Conservation (phyloP, 2,888 invertebrate genomes). For the Cerastis leucographa region DNA sequence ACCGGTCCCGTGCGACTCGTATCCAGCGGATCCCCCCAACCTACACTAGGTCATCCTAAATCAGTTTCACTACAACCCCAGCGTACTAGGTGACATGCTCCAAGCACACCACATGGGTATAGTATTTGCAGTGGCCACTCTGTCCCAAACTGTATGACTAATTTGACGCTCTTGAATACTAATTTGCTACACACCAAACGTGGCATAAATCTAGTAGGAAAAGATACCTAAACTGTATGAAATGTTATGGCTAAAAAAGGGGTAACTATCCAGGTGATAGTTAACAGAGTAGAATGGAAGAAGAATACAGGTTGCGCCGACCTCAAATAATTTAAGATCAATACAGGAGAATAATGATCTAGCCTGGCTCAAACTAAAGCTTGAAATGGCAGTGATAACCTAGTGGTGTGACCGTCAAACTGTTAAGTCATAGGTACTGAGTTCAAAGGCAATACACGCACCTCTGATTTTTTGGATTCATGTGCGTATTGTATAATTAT, state of each 20-base stretch:
- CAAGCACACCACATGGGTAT: neutral
- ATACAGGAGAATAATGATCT: neutral
- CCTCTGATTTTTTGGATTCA: no score
- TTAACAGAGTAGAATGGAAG: no score
- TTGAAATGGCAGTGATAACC: no score
- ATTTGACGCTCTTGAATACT: neutral
- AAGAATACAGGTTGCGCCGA: no score
- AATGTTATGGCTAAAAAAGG: neutral
- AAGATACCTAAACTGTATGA: neutral
- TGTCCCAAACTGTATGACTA: neutral
- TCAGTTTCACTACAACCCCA: neutral
- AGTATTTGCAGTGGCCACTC: neutral
- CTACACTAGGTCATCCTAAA: no score
- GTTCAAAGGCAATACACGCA: no score
- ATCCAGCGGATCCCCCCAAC: no score
- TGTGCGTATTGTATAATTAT: no score
- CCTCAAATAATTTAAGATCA: neutral
- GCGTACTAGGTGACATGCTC: neutral
- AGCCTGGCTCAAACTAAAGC: neutral
- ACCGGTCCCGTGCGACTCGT: no score
- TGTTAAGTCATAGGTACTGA: no score
- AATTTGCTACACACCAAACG: slow-evolving; percentile 11
- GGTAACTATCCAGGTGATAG: no score
- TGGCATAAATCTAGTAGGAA: neutral
- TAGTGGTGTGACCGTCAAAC: no score